Evolutionary conservation across 2,113 vertebrate genomes (phyloP).

Genomic region (Athene noctua): DNA sequence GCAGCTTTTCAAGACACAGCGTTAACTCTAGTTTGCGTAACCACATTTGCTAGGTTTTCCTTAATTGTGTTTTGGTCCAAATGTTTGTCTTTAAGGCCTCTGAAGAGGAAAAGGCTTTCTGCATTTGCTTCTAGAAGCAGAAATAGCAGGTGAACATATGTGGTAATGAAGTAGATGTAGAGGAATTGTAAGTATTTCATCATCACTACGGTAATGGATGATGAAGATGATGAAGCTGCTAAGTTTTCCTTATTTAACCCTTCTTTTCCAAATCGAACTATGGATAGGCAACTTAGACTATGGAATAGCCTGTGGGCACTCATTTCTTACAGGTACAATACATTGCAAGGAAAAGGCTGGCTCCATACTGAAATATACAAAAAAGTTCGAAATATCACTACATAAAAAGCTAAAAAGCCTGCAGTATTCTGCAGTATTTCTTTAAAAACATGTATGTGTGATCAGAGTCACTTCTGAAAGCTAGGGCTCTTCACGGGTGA

Average conservation of each 20-base stretch:
- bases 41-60: not conserved
- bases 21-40: not conserved
- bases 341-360: not conserved
- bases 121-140: not conserved
- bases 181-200: not conserved
- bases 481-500: slow-evolving; percentile 83
- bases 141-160: not conserved
- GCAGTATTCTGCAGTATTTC: not conserved
- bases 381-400: not conserved
- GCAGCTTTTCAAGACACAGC: not conserved
- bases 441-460: rapidly evolving
- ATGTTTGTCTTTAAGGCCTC: not conserved
- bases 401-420: not conserved
- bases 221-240: not conserved
- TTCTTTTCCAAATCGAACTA: not conserved
- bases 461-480: slow-evolving; percentile 81
- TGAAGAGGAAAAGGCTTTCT: not conserved
- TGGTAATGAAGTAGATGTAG: not conserved
- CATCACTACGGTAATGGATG: not conserved
- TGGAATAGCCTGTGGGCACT: not conserved
- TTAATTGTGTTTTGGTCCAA: not conserved
- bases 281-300: not conserved
- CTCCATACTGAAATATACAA: not conserved
- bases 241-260: not conserved
- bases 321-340: not conserved